phyloP scores from a whole-genome alignment of 2,888 invertebrate species.

The Drosophila antonietae region DNA sequence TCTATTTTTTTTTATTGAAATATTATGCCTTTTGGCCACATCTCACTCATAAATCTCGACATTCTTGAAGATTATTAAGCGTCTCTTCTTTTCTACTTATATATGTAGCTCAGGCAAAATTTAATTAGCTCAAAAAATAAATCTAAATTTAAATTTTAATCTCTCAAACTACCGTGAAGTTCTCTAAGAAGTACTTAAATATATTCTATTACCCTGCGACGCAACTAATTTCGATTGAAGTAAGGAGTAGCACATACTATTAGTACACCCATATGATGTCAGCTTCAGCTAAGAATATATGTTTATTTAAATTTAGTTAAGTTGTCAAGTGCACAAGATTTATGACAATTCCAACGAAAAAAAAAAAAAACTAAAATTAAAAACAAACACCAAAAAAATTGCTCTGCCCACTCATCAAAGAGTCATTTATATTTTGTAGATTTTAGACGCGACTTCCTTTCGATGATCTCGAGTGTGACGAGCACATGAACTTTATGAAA shows the following conservation, averaged over 20 bases:
- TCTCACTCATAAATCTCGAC: not conserved
- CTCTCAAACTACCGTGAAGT: not conserved
- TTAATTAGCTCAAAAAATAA: not conserved
- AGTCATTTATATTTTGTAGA: constrained; percentile 62
- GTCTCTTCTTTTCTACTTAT: not conserved
- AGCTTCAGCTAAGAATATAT: constrained; percentile 15
- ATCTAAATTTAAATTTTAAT: not conserved
- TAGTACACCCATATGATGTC: constrained; percentile 43
- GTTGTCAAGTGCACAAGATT: constrained; percentile 69
- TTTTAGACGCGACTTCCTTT: constrained; percentile 68
- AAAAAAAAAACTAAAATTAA: not conserved
- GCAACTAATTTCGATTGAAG: not conserved
- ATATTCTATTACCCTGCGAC: not conserved
- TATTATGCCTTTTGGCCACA: too few relatives aligned
- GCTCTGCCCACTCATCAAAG: constrained; percentile 64
- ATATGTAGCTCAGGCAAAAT: not conserved
- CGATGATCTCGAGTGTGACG: constrained; percentile 75
- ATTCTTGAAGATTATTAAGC: not conserved
- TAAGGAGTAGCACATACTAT: not conserved
- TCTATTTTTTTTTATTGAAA: too few relatives aligned
- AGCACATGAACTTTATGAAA: constrained; percentile 55
- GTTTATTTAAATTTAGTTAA: constrained; percentile 20
- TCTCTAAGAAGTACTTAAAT: not conserved
- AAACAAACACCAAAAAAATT: constrained; percentile 30
- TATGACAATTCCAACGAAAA: constrained; percentile 45